Conservation (phyloP, 2,113 vertebrate species). For the Hyperopisus bebe region DNA sequence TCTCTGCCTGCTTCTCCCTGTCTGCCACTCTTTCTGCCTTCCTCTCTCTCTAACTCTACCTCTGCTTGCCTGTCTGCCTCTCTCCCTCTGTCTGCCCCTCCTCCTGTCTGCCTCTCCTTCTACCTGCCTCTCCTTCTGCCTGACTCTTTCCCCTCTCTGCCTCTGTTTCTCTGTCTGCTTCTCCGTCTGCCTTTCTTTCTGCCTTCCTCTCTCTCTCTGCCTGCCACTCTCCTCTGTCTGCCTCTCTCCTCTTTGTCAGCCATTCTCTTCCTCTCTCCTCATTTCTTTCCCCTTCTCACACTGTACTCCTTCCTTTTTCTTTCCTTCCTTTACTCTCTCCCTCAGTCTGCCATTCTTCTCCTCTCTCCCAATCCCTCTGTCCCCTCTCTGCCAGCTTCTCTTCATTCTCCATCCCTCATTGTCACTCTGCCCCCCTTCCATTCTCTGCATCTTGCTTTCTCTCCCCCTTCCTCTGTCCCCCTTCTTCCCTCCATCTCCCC, state of each 20-base stretch:
- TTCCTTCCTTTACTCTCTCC: neutral
- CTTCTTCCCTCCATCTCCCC: conserved; percentile 18
- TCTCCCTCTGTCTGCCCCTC: conserved; percentile 24
- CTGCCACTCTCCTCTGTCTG: conserved; percentile 14
- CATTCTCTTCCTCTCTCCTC: conserved; percentile 30
- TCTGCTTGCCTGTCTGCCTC: conserved; percentile 29
- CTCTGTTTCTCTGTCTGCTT: neutral
- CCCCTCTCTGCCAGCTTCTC: neutral
- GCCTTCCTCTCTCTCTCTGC: conserved; percentile 24
- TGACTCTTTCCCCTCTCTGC: neutral
- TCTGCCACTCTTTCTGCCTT: conserved; percentile 17
- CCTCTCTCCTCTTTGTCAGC: conserved; percentile 18
- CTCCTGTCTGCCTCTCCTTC: neutral
- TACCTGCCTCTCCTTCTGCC: conserved; percentile 3
- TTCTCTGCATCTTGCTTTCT: neutral
- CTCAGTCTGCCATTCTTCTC: conserved; percentile 18
- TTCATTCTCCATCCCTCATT: neutral
- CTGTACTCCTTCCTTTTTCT: neutral
- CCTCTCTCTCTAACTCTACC: conserved; percentile 32
- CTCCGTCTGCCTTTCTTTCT: neutral
- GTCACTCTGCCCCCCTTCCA: neutral
- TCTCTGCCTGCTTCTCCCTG: neutral
- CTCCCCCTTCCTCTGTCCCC: neutral
- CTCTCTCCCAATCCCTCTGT: neutral
- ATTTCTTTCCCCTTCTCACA: neutral